These are phyloP conservation scores for Smutsia gigantea DNA, from an alignment of 2,797 vertebrate genomes.

Conservation along the genomic window DNA sequence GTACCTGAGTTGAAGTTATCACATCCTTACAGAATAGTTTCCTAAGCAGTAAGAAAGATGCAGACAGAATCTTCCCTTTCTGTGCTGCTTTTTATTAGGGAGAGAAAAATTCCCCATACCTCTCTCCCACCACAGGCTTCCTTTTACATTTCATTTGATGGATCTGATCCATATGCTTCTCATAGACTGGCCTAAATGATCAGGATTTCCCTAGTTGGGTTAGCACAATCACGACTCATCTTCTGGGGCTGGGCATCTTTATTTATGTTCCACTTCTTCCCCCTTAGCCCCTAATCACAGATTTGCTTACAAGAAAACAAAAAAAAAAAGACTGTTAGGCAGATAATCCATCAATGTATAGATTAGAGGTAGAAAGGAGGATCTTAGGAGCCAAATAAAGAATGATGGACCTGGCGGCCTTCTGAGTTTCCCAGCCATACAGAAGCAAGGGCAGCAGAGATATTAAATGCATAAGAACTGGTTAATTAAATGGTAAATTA, in stretches of 20 bases:
- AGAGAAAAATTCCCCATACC: background rate
- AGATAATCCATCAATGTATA: background rate
- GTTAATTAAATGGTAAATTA: background rate
- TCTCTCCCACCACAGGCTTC: rapidly evolving
- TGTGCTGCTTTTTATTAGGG: background rate
- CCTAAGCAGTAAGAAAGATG: background rate
- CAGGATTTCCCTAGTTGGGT: background rate
- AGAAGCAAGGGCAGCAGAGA: background rate
- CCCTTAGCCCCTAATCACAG: background rate
- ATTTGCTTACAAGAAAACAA: background rate
- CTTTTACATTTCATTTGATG: background rate
- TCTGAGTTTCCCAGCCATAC: background rate
- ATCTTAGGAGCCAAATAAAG: background rate
- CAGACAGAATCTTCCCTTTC: background rate
- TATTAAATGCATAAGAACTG: background rate
- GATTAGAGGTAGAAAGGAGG: background rate
- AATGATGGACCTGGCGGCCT: background rate
- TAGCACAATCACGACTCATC: background rate
- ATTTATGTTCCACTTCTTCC: background rate
- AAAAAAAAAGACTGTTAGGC: background rate
- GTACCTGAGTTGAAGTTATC: background rate
- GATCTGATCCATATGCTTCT: background rate
- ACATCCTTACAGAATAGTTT: background rate
- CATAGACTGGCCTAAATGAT: background rate
- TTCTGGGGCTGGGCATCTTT: background rate